A percentile compares a stretch with the other conserved stretches of the same genome.
Evolutionary conservation across 2,113 vertebrate species (phyloP).

Genomic region (Grallaria varia): DNA sequence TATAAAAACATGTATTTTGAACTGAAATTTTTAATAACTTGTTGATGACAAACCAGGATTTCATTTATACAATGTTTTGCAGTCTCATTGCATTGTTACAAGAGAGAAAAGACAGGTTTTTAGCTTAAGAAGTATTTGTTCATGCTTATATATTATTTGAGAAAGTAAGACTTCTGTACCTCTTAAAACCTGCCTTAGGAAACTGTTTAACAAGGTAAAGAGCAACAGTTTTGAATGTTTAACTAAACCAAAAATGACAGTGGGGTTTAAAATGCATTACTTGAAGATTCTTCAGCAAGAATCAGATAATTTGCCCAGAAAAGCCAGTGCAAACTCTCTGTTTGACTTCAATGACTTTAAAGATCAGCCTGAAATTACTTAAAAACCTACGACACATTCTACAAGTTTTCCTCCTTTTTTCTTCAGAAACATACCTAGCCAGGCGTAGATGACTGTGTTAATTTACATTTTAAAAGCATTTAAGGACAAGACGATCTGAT

Average conservation of each 20-base stretch:
- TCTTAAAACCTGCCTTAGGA: not conserved
- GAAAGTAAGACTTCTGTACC: not conserved
- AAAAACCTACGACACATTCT: not conserved
- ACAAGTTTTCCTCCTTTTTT: not conserved
- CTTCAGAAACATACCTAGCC: not conserved
- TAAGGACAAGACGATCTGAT: too few species aligned
- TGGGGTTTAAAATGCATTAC: not conserved
- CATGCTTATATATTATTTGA: not conserved
- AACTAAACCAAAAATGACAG: not conserved
- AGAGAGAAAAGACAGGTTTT: not conserved
- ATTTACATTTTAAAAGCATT: too few species aligned
- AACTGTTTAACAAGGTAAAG: not conserved
- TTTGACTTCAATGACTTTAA: not conserved
- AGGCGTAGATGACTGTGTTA: too few species aligned
- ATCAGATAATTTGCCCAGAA: not conserved
- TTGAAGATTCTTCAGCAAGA: not conserved
- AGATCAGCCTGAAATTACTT: not conserved
- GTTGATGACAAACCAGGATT: not conserved
- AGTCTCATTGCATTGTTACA: not conserved
- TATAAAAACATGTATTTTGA: not conserved
- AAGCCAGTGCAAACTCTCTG: not conserved
- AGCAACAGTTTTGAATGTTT: not conserved
- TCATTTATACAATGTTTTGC: not conserved
- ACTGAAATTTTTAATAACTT: not conserved
- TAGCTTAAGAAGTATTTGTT: not conserved